Base-by-base conservation (phyloP, 2,888 invertebrate species). In the Physocephala rufipes region DNA sequence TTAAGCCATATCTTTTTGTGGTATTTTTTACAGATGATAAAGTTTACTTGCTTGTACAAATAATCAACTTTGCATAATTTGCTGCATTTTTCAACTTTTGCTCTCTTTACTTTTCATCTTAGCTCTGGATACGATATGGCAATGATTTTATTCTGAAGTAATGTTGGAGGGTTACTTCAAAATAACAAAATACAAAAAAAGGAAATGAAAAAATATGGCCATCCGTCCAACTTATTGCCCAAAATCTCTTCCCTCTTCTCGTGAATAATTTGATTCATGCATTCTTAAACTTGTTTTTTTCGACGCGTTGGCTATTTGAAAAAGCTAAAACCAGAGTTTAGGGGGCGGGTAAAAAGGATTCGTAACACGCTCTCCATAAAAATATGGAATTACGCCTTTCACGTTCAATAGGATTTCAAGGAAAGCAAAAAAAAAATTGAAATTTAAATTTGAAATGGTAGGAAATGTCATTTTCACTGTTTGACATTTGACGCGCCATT, bases 41-140 rank as follows among this genome's bases (percentile, higher is more conserved):
- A 71, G 66, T 62, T 71, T 66, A 62, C 71, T 71, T 66, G 61
- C 66, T 71, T 71, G 71, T 71, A 71, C 66, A 66, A 71, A 71
- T 71, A 71, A 71, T 71, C 65, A 71, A 71, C 71, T 71, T 71
- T 71, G 71, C 71, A 71, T 71, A 71, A 71, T 71, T 71, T 71
- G 66, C 66, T 49, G 66, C 71, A 43, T 71, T 71, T 71, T 66
- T 66, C 66, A 65, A 65, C 58, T 64, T 70, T 64, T 69, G 51
- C 49, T 36, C 51, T 53, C 36, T 36, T 36, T 4, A 36, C 4
- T 66, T 28, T 19, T 36, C 30, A 36, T 19, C 3, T n/a, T n/a
- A n/a, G n/a, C 13, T n/a, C 36, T n/a, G 4, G 21, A 12, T 12
- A 21, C 9, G 24, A 36, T 9, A 19, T 15, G 15, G 61, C 3